These are phyloP conservation scores for Caenorhabditis imperialis DNA, from an alignment of 2,888 invertebrate species.

Conservation along the genomic window DNA sequence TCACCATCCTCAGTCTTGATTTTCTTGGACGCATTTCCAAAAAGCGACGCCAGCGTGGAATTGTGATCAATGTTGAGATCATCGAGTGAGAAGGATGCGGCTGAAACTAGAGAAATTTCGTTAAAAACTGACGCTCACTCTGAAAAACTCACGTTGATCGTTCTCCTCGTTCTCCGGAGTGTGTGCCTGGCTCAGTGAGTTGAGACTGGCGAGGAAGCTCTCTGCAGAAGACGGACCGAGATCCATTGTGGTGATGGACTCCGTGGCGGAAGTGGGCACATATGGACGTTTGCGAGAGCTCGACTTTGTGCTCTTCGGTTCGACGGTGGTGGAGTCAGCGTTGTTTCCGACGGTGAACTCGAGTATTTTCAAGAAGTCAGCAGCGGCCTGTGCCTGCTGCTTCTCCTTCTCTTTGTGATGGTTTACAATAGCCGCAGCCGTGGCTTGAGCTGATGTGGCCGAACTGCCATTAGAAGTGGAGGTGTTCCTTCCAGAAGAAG, in stretches of 20 bases:
- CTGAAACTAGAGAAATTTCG: slow-evolving; percentile 25
- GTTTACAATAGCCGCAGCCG: slow-evolving; percentile 40
- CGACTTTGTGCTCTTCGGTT: slow-evolving; percentile 12
- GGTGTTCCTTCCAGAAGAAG: slow-evolving; percentile 49
- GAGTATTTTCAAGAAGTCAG: slow-evolving; percentile 39
- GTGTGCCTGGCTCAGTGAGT: slow-evolving; percentile 40
- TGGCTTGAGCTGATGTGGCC: slow-evolving; percentile 28
- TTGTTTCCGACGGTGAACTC: slow-evolving; percentile 28
- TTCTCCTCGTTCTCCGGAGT: slow-evolving; percentile 52
- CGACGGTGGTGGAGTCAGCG: not conserved
- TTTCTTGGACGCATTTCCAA: slow-evolving; percentile 45
- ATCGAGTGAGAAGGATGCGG: slow-evolving; percentile 37
- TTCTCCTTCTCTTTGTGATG: slow-evolving; percentile 46
- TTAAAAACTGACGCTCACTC: not conserved
- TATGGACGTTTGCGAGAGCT: slow-evolving; percentile 44
- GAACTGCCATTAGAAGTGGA: slow-evolving; percentile 31
- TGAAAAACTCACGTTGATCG: slow-evolving; percentile 34
- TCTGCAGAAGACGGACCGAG: slow-evolving; percentile 51
- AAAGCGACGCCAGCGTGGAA: slow-evolving; percentile 41
- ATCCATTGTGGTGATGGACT: slow-evolving; percentile 37
- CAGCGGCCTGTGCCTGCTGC: slow-evolving; percentile 10
- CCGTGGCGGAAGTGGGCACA: slow-evolving; percentile 41
- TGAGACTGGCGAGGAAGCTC: slow-evolving; percentile 58
- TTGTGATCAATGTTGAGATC: slow-evolving; percentile 48
- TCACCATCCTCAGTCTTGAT: slow-evolving; percentile 49